Percentiles rank a stretch among this genome's conserved stretches.
Conservation (phyloP, 2,888 invertebrate genomes). For the Limnephilus auricula region DNA sequence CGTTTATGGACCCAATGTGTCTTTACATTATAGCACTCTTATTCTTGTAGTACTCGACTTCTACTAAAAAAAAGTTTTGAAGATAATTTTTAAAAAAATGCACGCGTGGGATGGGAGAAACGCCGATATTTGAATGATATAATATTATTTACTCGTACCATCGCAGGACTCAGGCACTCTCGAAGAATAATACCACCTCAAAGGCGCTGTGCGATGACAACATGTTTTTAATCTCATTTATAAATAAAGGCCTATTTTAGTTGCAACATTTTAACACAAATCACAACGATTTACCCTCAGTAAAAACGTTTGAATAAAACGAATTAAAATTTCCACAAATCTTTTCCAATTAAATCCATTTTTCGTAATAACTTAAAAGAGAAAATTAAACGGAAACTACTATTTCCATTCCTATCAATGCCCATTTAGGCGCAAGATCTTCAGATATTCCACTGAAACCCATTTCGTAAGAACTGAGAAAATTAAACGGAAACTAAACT, state of each 20-base stretch:
- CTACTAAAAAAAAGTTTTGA: not conserved
- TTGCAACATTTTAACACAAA: not conserved
- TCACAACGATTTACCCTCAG: not conserved
- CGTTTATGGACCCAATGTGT: too few species aligned
- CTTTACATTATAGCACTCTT: not conserved
- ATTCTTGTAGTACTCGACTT: not conserved
- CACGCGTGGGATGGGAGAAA: not conserved
- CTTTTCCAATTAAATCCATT: not conserved
- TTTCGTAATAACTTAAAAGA: not conserved
- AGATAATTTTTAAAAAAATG: not conserved
- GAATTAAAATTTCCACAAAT: not conserved
- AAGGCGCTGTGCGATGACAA: too few species aligned
- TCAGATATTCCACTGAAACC: not conserved
- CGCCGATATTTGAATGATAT: not conserved
- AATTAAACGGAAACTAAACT: not conserved
- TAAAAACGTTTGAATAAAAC: not conserved
- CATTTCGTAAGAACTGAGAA: not conserved
- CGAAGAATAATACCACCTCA: not conserved
- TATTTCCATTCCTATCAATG: not conserved
- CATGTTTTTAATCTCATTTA: not conserved
- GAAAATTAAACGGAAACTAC: not conserved
- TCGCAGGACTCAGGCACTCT: not conserved
- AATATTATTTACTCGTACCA: not conserved
- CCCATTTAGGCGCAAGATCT: not conserved
- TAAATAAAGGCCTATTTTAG: too few species aligned